These are phyloP conservation scores for Scleropages formosus DNA, from an alignment of 2,797 vertebrate genomes.

Conservation along the genomic window DNA sequence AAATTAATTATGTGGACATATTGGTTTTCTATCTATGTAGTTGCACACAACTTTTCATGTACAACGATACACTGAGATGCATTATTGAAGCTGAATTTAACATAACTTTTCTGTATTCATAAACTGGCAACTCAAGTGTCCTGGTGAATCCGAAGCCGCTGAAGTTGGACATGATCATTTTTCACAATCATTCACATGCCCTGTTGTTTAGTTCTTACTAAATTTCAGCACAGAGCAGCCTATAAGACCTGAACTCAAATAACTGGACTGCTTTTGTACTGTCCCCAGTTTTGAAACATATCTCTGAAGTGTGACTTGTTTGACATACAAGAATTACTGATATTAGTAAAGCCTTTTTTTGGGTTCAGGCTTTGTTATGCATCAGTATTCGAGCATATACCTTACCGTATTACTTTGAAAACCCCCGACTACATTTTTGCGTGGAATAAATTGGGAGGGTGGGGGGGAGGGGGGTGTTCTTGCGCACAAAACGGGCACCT, in stretches of 20 bases:
- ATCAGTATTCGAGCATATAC: neutral
- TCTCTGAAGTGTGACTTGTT: neutral
- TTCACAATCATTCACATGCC: neutral
- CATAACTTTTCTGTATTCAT: neutral
- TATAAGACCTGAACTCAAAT: neutral
- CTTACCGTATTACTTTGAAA: constrained; percentile 21
- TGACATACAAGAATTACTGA: neutral
- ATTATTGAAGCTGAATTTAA: too few relatives aligned
- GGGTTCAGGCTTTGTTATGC: too few relatives aligned
- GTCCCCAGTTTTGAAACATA: neutral
- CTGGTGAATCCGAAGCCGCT: neutral
- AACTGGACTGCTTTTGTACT: neutral
- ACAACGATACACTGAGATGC: neutral
- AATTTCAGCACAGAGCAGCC: neutral
- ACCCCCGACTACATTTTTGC: constrained; percentile 25
- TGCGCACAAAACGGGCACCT: constrained; percentile 47
- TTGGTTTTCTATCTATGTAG: constrained; percentile 16
- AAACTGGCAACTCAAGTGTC: neutral
- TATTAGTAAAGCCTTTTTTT: neutral
- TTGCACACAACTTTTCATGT: neutral
- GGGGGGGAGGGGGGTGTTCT: constrained; percentile 26
- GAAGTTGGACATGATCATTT: neutral
- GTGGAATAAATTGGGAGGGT: constrained; percentile 23
- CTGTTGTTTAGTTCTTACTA: neutral
- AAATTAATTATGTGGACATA: constrained; percentile 6